Evolutionary conservation across 2,113 vertebrate species (phyloP), one percentile per base, ranked within the genome.

Genomic region (Alethe diademata): DNA sequence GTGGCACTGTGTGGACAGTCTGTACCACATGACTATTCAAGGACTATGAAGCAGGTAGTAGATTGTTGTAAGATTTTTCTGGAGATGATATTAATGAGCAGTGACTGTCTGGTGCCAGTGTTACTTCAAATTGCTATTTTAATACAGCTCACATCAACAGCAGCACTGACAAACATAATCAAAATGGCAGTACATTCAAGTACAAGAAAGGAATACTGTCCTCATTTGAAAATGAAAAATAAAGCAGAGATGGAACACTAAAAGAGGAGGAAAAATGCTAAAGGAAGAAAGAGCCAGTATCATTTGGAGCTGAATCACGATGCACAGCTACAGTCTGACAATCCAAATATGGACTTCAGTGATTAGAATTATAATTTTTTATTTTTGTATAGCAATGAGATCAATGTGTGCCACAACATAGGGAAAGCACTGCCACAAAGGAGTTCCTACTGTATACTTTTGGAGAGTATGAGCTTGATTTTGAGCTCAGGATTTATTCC

Each of bases 51-150:
- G 53, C 50, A 91, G 38, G 78, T 70, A 90, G 33, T 28, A 93
- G 66, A 54, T 90, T 29, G 8, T 78, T 83, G 15, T 43, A 60
- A 82, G 69, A 38, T 78, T 80, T 78, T 80, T 20, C 67, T 58
- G 62, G 23, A 81, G 42, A 38, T 93, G 36, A 76, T 67, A 62
- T 76, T 92, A 96, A 88, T 79, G 28, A 91, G 12, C n/a, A 38
- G 18, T 96, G 86, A 95, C 53, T 91, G 69, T 78, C 95, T 73
- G 67, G 67, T 81, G 75, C 20, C 50, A 79, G 22, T 62, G 65
- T 78, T 88, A 54, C 73, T 95, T 78, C 75, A 91, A 88, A 89
- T 51, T 95, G 42, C 43, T 76, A 81, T 93, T 97, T 95, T 91
- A 94, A 94, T 94, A 54, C 51, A 88, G 35, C 29, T 95, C 56